These are phyloP conservation scores for Spea bombifrons DNA, from an alignment of 2,113 vertebrate species.

Conservation along the genomic window DNA sequence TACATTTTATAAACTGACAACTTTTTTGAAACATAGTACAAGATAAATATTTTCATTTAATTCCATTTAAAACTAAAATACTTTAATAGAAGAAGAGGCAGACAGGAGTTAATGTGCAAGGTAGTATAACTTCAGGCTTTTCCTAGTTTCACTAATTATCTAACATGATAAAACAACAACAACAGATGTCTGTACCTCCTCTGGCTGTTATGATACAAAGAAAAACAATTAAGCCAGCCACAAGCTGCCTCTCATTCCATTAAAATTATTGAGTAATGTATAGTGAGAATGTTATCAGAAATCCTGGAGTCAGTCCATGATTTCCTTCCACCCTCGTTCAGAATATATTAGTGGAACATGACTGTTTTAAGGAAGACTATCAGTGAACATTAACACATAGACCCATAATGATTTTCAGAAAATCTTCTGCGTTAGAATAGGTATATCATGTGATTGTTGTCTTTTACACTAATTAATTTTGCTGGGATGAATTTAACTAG, in stretches of 20 bases:
- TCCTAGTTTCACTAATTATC: slow-evolving; percentile 35
- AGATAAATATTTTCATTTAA: too few relatives aligned
- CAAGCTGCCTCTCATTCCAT: slow-evolving; percentile 31
- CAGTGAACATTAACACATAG: background rate
- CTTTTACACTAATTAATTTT: too few relatives aligned
- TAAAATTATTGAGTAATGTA: slow-evolving; percentile 30
- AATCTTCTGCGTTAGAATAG: too few relatives aligned
- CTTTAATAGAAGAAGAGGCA: background rate
- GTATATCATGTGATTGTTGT: too few relatives aligned
- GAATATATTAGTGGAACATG: slow-evolving; percentile 9
- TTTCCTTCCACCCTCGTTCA: slow-evolving; percentile 3
- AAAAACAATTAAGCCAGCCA: slow-evolving; percentile 29
- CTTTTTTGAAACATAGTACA: too few relatives aligned
- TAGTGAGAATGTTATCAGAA: slow-evolving; percentile 26
- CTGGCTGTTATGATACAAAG: slow-evolving; percentile 16
- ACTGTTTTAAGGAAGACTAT: slow-evolving; percentile 1
- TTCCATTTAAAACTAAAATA: too few relatives aligned
- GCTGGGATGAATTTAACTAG: too few relatives aligned
- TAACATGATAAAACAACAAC: slow-evolving; percentile 42
- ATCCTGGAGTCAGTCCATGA: slow-evolving; percentile 21
- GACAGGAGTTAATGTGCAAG: slow-evolving; percentile 30
- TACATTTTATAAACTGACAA: too few relatives aligned
- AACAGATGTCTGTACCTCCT: slow-evolving; percentile 43
- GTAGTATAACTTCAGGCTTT: slow-evolving; percentile 30
- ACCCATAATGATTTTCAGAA: background rate